phyloP scores from a whole-genome alignment of 2,797 vertebrate genomes.

The Arnoldichthys spilopterus region DNA sequence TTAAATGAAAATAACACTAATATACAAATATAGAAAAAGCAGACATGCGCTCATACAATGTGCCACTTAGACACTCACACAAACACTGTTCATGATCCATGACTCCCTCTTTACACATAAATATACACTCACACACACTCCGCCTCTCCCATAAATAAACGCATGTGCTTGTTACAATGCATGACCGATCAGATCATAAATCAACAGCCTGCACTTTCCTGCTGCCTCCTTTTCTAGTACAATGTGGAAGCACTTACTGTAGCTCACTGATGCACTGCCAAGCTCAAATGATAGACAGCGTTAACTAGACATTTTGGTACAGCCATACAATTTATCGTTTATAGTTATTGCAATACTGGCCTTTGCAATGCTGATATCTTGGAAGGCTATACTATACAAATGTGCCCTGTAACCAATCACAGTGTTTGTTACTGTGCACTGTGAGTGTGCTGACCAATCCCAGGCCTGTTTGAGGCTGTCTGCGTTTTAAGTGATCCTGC shows the following conservation, averaged over 20 bases:
- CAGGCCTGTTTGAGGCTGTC: too few relatives aligned
- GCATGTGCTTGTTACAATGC: constrained; percentile 32
- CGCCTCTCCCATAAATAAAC: constrained; percentile 47
- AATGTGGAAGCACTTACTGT: constrained; percentile 37
- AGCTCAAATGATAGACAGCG: constrained; percentile 13
- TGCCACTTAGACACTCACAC: constrained; percentile 11
- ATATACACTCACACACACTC: constrained; percentile 8
- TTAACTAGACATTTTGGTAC: background rate
- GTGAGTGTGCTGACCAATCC: too few relatives aligned
- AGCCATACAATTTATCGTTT: background rate
- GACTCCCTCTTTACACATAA: constrained; percentile 26
- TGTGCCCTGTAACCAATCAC: too few relatives aligned
- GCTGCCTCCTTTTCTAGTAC: constrained; percentile 19
- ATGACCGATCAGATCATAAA: constrained; percentile 48
- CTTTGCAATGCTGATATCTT: background rate
- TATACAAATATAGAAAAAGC: background rate
- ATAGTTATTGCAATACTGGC: background rate
- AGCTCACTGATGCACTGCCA: constrained; percentile 11
- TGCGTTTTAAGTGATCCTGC: too few relatives aligned
- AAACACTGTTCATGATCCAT: constrained; percentile 17
- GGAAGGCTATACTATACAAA: too few relatives aligned
- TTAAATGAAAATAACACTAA: background rate
- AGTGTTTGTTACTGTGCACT: too few relatives aligned
- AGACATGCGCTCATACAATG: background rate
- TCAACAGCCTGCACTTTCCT: constrained; percentile 28